Base-by-base conservation (phyloP, 2,888 invertebrate genomes). In the Petrophora chlorosata region DNA sequence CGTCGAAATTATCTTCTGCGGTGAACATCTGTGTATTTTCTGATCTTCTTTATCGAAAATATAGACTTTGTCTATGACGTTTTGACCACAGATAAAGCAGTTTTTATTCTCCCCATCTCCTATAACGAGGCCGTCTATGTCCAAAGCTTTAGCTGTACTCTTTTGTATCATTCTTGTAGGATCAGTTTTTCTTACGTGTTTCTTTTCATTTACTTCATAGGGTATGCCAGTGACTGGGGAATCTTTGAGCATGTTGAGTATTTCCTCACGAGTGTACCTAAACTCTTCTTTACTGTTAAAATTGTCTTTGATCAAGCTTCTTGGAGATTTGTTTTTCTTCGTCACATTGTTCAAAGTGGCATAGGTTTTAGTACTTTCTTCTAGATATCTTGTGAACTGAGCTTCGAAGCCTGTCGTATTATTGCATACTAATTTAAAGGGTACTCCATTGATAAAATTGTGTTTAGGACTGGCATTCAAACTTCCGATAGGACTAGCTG, bases 1-100 rank as follows among this genome's bases (percentile, higher is more conserved):
- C 0, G 79, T 79, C 0, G 79, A 76, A 38, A 69, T 65, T 60
- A 83, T 85, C 51, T 79, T 82, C 22, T 83, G 82, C 0, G 85
- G 83, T 0, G 81, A 84, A 33, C 79, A 83, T 38, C 84, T 72
- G 32, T 86, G 83, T 2, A 87, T 34, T 36, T 81, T 80, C 33
- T 90, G 89, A 26, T 90, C 90, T 71, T 89, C 90, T 19, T 85
- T 88, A 41, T 89, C 86, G 40, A 90, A 90, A 0, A 90, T 59
- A 46, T 87, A 90, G 2, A 86, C 53, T 44, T 89, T 89, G 16
- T 89, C 87, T 8, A 78, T 79, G 10, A 88, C 81, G 13, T 70
- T 76, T 53, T 79, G 83, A 0, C 72, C 73, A 36, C 90, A 90
- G 12, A 90, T 84, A 33, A 82, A 87, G 54, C 90, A 90, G 22